Percentiles rank a stretch among this genome's conserved stretches.
phyloP scores from a whole-genome alignment of 2,888 invertebrate species.

The Nymphalis urticae region DNA sequence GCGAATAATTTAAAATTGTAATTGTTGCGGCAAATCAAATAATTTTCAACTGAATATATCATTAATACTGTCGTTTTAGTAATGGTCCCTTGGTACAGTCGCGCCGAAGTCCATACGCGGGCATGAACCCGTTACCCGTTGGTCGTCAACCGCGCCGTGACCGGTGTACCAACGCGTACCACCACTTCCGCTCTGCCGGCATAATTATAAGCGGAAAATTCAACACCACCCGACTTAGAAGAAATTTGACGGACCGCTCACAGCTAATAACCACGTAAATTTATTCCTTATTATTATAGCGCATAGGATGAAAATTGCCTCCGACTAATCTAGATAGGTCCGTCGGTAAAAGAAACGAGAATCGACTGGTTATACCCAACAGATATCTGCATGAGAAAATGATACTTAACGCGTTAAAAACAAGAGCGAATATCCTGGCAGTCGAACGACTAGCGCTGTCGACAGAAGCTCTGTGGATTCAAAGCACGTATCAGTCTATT shows the following conservation, averaged over 20 bases:
- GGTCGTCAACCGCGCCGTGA: slow-evolving; percentile 73
- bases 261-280: slow-evolving; percentile 1
- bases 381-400: slow-evolving; percentile 2
- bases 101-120: slow-evolving; percentile 65
- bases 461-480: slow-evolving; percentile 53
- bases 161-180: slow-evolving; percentile 66
- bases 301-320: background rate
- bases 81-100: slow-evolving; percentile 62
- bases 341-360: slow-evolving; percentile 15
- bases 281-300: background rate
- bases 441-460: slow-evolving; percentile 4
- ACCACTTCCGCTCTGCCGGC: slow-evolving; percentile 72
- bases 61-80: slow-evolving; percentile 31
- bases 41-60: slow-evolving; percentile 17
- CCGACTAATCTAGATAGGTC: background rate
- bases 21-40: slow-evolving; percentile 4
- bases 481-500: slow-evolving; percentile 75
- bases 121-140: slow-evolving; percentile 66
- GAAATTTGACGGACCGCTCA: slow-evolving; percentile 24
- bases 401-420: background rate
- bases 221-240: slow-evolving; percentile 57
- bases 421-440: background rate
- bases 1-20: slow-evolving; percentile 1
- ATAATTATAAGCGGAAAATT: slow-evolving; percentile 78
- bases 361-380: slow-evolving; percentile 4